Evolutionary conservation across 2,797 vertebrate species (phyloP).

Genomic region (Neostethus bicornis): DNA sequence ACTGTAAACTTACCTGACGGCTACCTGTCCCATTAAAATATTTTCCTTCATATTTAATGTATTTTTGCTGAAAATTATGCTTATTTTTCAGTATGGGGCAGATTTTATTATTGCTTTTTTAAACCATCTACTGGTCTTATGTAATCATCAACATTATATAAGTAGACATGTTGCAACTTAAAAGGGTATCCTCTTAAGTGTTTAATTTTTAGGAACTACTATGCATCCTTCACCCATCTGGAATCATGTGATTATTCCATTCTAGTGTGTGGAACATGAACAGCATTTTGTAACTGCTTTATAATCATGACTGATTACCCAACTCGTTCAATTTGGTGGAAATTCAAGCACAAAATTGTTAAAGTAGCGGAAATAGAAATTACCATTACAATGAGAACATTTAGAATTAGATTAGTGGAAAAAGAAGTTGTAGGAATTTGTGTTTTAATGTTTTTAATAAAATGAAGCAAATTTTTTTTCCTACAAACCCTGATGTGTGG

Average conservation of each 20-base stretch:
- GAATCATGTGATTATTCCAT: neutral
- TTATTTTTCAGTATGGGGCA: neutral
- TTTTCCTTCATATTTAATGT: neutral
- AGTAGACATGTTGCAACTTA: neutral
- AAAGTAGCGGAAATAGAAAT: neutral
- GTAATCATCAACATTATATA: neutral
- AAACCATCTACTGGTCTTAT: neutral
- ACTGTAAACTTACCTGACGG: neutral
- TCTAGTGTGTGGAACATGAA: too few relatives aligned
- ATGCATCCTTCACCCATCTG: slow-evolving; percentile 5
- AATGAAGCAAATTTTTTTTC: neutral
- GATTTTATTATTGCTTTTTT: slow-evolving; percentile 3
- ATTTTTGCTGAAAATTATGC: neutral
- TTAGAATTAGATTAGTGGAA: neutral
- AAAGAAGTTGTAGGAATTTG: neutral
- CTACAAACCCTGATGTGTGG: neutral
- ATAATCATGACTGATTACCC: neutral
- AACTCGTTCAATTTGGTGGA: neutral
- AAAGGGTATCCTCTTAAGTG: neutral
- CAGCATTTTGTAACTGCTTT: neutral
- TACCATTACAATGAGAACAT: neutral
- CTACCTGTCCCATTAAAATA: neutral
- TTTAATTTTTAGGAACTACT: neutral
- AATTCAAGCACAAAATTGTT: neutral
- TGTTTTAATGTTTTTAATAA: neutral